Base-by-base conservation (phyloP, 2,113 vertebrate genomes). In the Parotia lawesii region DNA sequence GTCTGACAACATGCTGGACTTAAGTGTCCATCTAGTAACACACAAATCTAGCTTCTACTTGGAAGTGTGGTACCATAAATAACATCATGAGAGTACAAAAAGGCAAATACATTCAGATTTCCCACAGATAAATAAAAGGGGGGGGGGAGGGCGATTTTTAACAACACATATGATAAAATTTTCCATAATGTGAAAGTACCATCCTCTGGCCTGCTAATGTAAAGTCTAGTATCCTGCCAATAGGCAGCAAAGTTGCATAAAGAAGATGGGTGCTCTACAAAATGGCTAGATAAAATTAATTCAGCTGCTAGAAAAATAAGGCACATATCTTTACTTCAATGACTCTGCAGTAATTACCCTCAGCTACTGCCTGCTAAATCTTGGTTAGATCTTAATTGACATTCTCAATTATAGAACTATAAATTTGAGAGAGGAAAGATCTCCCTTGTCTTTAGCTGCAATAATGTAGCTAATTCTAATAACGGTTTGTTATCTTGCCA, bases 311-410 rank as follows among this genome's bases (percentile, higher is more conserved):
- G 82, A 84, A 87, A 79, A 96, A 85, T 89, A 76, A 93, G 45
- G 57, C 60, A 58, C 24, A 27, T 87, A 57, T 82, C 44, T 93
- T 77, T 90, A 86, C 65, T 58, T 94, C 65, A 42, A 51, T 60
- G 61, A 40, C 50, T 91, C 85, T 65, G 65, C 67, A 82, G 69
- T 96, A 96, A 96, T 97, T 91, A 65, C 64, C 29, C 74, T 92
- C 44, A 85, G 66, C 69, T 88, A 56, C 85, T 81, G 75, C 61
- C 72, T 94, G 69, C 69, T 80, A 86, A 83, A 87, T 95, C 92
- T 96, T 91, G 40, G 84, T 90, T 95, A 95, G 72, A 94, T 94
- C 87, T 93, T 96, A 96, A 93, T 92, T 95, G 93, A 95, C 60
- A 37, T 71, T 56, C 61, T 89, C 62, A 89, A 91, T 96, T 96